These are phyloP conservation scores for Chaetodon auriga DNA, from an alignment of 2,113 vertebrate species.

Conservation along the genomic window DNA sequence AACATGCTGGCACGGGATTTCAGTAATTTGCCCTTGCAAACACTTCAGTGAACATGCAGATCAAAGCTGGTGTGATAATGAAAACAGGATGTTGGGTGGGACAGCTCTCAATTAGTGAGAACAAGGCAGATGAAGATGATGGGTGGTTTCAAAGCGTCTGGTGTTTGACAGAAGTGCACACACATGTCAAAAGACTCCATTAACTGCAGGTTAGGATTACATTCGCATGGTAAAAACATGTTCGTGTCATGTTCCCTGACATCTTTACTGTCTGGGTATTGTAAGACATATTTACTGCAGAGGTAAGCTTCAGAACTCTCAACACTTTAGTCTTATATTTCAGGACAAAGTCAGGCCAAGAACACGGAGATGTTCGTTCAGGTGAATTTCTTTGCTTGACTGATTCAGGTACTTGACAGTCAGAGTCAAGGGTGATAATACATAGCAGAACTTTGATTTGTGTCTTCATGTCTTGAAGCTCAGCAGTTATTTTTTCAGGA, in stretches of 20 bases:
- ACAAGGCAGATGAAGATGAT: not conserved
- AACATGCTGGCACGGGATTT: not conserved
- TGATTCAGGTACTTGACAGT: slow-evolving; percentile 4
- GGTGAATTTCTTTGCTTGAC: not conserved
- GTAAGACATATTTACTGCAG: not conserved
- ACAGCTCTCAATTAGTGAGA: not conserved
- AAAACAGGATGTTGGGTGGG: not conserved
- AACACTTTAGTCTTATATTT: not conserved
- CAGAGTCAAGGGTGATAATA: not conserved
- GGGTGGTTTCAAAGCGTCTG: not conserved
- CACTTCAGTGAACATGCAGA: not conserved
- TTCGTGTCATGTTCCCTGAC: not conserved
- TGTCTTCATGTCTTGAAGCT: not conserved
- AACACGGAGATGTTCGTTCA: slow-evolving; percentile 8
- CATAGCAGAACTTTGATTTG: not conserved
- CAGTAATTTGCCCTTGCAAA: not conserved
- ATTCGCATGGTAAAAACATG: no score
- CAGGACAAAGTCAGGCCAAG: not conserved
- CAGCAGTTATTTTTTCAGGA: not conserved
- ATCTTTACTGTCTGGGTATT: not conserved
- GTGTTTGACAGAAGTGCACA: not conserved
- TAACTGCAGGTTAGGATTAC: not conserved
- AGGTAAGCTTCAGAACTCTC: not conserved
- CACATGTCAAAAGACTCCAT: not conserved
- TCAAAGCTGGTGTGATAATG: not conserved